Conservation (phyloP, 2,113 vertebrate genomes). For the Garra rufa region DNA sequence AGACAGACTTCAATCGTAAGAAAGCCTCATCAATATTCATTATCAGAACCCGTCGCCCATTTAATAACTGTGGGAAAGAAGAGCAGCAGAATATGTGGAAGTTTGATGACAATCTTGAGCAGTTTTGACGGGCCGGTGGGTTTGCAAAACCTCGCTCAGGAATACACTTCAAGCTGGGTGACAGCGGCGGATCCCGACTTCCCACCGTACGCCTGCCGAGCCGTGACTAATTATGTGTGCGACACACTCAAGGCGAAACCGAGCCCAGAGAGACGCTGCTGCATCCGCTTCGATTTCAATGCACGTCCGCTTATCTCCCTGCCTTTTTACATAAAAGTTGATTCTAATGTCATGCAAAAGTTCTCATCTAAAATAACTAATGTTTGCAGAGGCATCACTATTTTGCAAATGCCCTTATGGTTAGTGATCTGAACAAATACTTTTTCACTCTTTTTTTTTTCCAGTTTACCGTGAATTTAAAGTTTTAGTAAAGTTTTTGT, state of each 20-base stretch:
- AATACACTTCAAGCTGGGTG: conserved; percentile 8
- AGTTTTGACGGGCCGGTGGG: conserved; percentile 30
- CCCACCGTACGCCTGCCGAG: neutral
- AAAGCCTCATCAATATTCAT: conserved; percentile 51
- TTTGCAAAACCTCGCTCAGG: neutral
- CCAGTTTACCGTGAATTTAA: no score
- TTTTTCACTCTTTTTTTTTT: no score
- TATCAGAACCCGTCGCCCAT: conserved; percentile 13
- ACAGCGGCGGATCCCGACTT: neutral
- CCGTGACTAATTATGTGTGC: conserved; percentile 5
- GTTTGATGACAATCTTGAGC: conserved; percentile 41
- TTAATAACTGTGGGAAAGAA: conserved; percentile 38
- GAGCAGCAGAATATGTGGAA: conserved; percentile 2
- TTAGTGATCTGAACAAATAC: neutral
- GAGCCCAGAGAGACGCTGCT: neutral
- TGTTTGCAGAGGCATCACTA: neutral
- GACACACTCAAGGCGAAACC: neutral
- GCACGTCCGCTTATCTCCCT: neutral
- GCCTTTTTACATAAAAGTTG: neutral
- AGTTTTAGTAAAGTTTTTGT: no score
- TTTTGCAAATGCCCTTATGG: no score
- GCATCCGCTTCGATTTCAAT: neutral
- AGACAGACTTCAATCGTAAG: conserved; percentile 1
- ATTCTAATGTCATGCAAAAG: neutral
- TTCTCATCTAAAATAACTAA: neutral